Evolutionary conservation across 1,140 invertebrate genomes (phyloP).

Genomic region (Amphibalanus amphitrite): DNA sequence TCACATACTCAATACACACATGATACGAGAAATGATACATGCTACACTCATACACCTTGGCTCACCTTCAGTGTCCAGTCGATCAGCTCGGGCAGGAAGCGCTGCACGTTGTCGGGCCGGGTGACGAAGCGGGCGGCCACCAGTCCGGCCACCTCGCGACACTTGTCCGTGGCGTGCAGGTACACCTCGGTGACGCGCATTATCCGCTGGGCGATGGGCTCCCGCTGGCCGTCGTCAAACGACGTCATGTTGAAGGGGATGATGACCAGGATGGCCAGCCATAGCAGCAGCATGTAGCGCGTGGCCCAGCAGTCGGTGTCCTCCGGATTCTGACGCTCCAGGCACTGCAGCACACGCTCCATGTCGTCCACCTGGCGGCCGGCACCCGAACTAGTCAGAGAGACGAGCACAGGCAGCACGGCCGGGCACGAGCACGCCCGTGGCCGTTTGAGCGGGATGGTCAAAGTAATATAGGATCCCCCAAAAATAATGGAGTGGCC

Average conservation of each 20-base stretch:
- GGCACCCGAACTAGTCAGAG: no score
- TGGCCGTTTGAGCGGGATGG: no score
- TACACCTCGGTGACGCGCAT: constrained; percentile 64
- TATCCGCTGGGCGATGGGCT: constrained; percentile 28
- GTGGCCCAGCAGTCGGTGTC: constrained; percentile 69
- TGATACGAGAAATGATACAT: no score
- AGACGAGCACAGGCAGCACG: no score
- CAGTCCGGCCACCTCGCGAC: constrained; percentile 51
- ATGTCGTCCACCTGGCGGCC: constrained; percentile 56
- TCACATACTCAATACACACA: no score
- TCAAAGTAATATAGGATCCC: no score
- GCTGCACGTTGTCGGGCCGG: constrained; percentile 68
- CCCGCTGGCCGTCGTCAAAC: constrained; percentile 40
- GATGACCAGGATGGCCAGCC: constrained; percentile 89
- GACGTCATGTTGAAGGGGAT: constrained; percentile 87
- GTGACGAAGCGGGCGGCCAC: constrained; percentile 72
- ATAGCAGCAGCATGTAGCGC: constrained; percentile 77
- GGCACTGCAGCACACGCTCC: constrained; percentile 54
- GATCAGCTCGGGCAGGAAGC: constrained; percentile 53
- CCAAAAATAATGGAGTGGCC: no score
- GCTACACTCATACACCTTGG: no score
- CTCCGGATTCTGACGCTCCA: constrained; percentile 57
- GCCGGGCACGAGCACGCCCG: no score
- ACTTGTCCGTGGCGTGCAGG: constrained; percentile 47
- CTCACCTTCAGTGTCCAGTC: constrained; percentile 28